Evolutionary conservation across 1,140 invertebrate species (phyloP), one percentile per base, ranked within the genome.

Genomic region (Zaprionus kolodkinae): DNA sequence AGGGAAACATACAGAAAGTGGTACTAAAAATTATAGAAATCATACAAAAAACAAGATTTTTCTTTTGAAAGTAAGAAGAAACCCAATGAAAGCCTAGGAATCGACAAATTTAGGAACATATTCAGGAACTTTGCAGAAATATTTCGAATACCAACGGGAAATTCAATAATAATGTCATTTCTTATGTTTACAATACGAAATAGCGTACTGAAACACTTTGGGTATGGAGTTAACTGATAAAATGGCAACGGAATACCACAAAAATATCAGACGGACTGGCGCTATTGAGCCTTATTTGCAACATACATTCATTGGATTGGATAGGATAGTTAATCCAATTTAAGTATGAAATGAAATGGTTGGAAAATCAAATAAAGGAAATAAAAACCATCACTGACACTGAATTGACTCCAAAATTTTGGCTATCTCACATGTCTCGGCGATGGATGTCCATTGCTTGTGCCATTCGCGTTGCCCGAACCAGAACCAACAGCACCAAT

Each of bases 371-470:
- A 80, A 78, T 61, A 79, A 92, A 81, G 73, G 81, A 92, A 90
- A 82, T 83, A 80, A 90, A 92, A 92, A 92, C 82, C 84, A 91
- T 90, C 91, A 92, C 91, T 92, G 91, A 92, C 92, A 92, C 91
- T 92, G 91, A 92, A 92, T 92, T 86, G 91, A 92, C 91, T 92
- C 91, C 91, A 92, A 91, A 92, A 92, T 91, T 91, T 92, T 86
- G 89, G 91, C 91, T 93, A 93, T 93, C 92, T 93, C 92, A 93
- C 92, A 93, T 93, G 92, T 92, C 92, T 92, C 76, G 92, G 91
- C 72, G 91, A 91, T 78, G 88, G 82, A 79, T 93, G 87, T 68
- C 90, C 83, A 70, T 81, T 84, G 71, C 85, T 79, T 69, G 77
- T 84, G 55, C 67, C 79, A 71, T 60, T 62, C 2, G 81, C 54